Evolutionary conservation across 2,888 invertebrate genomes (phyloP).

Genomic region (Hylaea fasciaria): DNA sequence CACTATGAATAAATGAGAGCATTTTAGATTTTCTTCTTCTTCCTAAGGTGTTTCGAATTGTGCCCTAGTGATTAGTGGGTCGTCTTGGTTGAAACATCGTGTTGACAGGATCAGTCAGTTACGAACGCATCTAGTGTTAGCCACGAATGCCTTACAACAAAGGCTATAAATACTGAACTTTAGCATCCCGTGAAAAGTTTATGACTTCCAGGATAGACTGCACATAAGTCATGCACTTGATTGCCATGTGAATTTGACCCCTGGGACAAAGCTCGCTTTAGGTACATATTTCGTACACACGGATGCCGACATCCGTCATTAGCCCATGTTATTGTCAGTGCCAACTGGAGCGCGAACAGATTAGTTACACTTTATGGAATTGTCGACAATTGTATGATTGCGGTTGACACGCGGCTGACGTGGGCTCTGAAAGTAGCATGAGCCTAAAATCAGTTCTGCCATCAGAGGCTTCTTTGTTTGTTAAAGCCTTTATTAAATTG

Average conservation of each 20-base stretch:
- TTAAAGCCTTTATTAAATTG: constrained; percentile 16
- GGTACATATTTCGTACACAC: constrained; percentile 60
- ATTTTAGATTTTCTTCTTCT: no score
- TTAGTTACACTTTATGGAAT: constrained; percentile 52
- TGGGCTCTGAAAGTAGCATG: constrained; percentile 23
- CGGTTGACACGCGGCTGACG: constrained; percentile 19
- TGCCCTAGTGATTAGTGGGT: no score
- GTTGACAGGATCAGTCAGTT: no score
- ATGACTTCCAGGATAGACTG: not conserved
- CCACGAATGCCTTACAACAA: no score
- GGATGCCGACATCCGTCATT: constrained; percentile 73
- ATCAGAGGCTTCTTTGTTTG: constrained; percentile 11
- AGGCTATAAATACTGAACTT: no score
- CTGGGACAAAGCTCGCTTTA: constrained; percentile 37
- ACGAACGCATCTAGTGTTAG: no score
- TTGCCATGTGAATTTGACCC: constrained; percentile 39
- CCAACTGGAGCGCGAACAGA: constrained; percentile 66
- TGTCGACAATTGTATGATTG: constrained; percentile 48
- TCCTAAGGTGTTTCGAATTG: no score
- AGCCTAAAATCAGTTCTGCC: constrained; percentile 15
- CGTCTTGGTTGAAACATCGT: no score
- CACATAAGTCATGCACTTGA: constrained; percentile 12
- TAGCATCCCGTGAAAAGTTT: no score
- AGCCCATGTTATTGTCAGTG: constrained; percentile 61
- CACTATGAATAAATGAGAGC: no score